These are phyloP conservation scores for Oplegnathus fasciatus DNA, from an alignment of 2,113 vertebrate species.

Conservation along the genomic window DNA sequence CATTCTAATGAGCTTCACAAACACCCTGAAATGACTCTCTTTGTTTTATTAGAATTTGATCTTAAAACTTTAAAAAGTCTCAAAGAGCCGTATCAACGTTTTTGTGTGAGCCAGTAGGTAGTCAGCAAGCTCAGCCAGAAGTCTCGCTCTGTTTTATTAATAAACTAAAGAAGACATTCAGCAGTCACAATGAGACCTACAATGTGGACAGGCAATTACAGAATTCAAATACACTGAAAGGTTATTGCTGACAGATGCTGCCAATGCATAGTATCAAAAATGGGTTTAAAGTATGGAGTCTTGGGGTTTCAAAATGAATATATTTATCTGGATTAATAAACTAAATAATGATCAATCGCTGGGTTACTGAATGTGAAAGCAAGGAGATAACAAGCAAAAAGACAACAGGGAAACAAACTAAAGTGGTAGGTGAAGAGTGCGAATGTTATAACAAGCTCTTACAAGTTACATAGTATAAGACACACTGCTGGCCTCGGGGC, in stretches of 20 bases:
- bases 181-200: not conserved
- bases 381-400: slow-evolving; percentile 1
- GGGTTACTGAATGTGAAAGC: not conserved
- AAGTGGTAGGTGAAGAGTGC: slow-evolving; percentile 17
- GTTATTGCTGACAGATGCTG: not conserved
- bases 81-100: too few species aligned
- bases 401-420: slow-evolving; percentile 23
- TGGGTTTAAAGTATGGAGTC: not conserved
- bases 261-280: not conserved
- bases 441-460: slow-evolving; percentile 46
- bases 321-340: not conserved
- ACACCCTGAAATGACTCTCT: not conserved
- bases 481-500: slow-evolving; percentile 44
- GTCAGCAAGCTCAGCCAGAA: not conserved
- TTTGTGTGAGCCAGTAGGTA: not conserved
- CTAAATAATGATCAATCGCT: not conserved
- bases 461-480: slow-evolving; percentile 37
- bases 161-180: not conserved
- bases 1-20: not conserved
- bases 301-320: not conserved
- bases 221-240: not conserved
- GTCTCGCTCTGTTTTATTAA: not conserved
- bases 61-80: too few species aligned
- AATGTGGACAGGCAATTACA: not conserved
- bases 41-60: too few species aligned